These are phyloP conservation scores for Drosophila rufa DNA, from an alignment of 1,140 invertebrate species.

Conservation along the genomic window DNA sequence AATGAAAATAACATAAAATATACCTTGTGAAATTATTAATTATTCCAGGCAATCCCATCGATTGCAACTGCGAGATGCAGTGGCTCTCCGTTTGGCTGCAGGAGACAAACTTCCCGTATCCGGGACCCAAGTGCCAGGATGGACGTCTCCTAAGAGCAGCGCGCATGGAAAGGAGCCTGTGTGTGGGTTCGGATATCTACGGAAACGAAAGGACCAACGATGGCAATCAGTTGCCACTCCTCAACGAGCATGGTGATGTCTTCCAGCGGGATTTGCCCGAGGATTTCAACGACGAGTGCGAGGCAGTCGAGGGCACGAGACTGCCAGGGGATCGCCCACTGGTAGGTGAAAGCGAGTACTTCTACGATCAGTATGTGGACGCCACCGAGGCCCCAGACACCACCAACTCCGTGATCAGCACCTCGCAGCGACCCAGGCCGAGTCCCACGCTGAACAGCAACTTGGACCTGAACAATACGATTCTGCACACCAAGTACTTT, in stretches of 20 bases:
- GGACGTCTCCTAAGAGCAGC: constrained; percentile 90
- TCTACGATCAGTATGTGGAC: constrained; percentile 93
- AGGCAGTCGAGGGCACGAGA: constrained; percentile 68
- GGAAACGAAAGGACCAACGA: constrained; percentile 48
- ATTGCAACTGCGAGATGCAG: constrained; percentile 91
- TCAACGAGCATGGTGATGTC: constrained; percentile 84
- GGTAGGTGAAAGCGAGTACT: constrained; percentile 91
- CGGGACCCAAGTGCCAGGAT: constrained; percentile 90
- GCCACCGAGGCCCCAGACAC: constrained; percentile 82
- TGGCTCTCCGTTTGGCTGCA: constrained; percentile 94
- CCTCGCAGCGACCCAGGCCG: constrained; percentile 85
- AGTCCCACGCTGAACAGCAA: constrained; percentile 75
- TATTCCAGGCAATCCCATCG: constrained; percentile 90
- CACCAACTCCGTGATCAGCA: constrained; percentile 82
- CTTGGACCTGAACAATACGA: constrained; percentile 88
- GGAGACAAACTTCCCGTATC: constrained; percentile 88
- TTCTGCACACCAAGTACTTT: constrained; percentile 87
- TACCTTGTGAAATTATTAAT: background rate
- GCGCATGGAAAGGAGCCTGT: constrained; percentile 89
- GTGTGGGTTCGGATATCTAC: constrained; percentile 77
- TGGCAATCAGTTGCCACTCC: constrained; percentile 72
- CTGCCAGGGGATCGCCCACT: constrained; percentile 86
- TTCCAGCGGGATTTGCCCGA: constrained; percentile 76
- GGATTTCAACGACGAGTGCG: constrained; percentile 83
- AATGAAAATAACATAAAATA: background rate